phyloP scores from a whole-genome alignment of 1,140 invertebrate genomes.

The Anastrepha ludens region DNA sequence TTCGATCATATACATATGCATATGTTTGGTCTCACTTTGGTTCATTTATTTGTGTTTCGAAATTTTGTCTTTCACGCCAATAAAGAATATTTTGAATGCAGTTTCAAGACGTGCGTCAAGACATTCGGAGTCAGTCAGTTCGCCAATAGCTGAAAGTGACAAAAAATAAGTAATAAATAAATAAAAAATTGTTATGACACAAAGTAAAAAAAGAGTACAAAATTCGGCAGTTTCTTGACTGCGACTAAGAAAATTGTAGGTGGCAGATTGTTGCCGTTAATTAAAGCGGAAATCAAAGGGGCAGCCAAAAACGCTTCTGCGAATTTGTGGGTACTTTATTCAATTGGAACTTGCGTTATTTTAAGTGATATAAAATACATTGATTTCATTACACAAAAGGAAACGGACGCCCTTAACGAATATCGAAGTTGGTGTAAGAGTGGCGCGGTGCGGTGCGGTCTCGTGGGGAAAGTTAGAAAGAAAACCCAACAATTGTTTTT shows the following conservation, averaged over 20 bases:
- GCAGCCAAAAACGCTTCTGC: background rate
- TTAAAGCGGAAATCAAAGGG: constrained; percentile 22
- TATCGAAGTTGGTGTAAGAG: background rate
- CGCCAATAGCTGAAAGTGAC: constrained; percentile 37
- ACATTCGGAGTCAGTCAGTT: constrained; percentile 54
- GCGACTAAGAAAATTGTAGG: background rate
- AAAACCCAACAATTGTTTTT: constrained; percentile 7
- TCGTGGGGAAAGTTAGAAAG: background rate
- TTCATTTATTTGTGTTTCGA: constrained; percentile 8
- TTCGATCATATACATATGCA: constrained; percentile 1
- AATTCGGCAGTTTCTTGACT: background rate
- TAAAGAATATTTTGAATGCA: constrained; percentile 55
- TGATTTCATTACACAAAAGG: too few relatives aligned
- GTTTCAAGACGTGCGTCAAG: constrained; percentile 58
- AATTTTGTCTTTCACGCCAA: constrained; percentile 27
- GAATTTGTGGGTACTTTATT: background rate
- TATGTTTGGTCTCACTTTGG: background rate
- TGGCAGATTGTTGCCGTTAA: background rate
- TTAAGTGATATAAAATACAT: background rate
- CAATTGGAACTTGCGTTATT: background rate
- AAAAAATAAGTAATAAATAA: constrained; percentile 46
- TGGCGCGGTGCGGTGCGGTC: background rate
- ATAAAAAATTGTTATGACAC: background rate
- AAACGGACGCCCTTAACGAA: constrained; percentile 10
- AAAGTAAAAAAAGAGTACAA: constrained; percentile 37